phyloP scores from a whole-genome alignment of 2,888 invertebrate genomes.

The Archaeoteleia sp. region DNA sequence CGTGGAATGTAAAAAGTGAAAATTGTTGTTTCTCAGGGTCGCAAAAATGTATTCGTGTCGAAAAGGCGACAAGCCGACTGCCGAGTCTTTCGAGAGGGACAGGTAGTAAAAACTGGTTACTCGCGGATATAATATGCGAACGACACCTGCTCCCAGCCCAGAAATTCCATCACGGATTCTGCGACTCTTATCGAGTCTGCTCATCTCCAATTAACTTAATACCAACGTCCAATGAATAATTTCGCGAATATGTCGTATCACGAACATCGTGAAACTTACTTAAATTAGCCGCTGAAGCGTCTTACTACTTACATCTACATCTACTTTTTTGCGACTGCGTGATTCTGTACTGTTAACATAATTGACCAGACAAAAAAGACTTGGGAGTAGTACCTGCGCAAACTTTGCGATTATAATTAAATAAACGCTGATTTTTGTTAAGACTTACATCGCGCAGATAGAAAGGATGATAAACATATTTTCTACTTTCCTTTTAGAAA shows the following conservation, averaged over 20 bases:
- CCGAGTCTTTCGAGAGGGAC: slow-evolving; percentile 51
- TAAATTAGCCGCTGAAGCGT: slow-evolving; percentile 22
- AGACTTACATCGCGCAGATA: too few relatives aligned
- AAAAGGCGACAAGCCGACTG: slow-evolving; percentile 61
- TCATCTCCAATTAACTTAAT: slow-evolving; percentile 65
- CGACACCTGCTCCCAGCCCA: slow-evolving; percentile 62
- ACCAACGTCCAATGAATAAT: slow-evolving; percentile 61
- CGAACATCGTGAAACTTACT: slow-evolving; percentile 27
- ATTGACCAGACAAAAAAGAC: too few relatives aligned
- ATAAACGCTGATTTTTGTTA: too few relatives aligned
- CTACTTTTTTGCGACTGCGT: slow-evolving; percentile 15
- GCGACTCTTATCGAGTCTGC: slow-evolving; percentile 61
- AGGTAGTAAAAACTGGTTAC: slow-evolving; percentile 59
- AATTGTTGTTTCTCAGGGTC: slow-evolving; percentile 19
- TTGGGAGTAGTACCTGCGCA: too few relatives aligned
- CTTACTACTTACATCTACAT: slow-evolving; percentile 11
- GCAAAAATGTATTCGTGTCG: slow-evolving; percentile 31
- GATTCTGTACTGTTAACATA: not conserved
- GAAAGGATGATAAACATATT: too few relatives aligned
- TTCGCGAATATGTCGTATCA: slow-evolving; percentile 45
- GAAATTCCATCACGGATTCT: slow-evolving; percentile 62
- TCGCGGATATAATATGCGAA: slow-evolving; percentile 44
- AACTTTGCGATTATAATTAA: too few relatives aligned
- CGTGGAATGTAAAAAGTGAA: slow-evolving; percentile 20
- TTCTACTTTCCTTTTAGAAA: too few relatives aligned